A percentile compares a stretch with the other conserved stretches of the same genome.
phyloP scores from a whole-genome alignment of 2,797 vertebrate species.

The Arctocebus calabarensis region DNA sequence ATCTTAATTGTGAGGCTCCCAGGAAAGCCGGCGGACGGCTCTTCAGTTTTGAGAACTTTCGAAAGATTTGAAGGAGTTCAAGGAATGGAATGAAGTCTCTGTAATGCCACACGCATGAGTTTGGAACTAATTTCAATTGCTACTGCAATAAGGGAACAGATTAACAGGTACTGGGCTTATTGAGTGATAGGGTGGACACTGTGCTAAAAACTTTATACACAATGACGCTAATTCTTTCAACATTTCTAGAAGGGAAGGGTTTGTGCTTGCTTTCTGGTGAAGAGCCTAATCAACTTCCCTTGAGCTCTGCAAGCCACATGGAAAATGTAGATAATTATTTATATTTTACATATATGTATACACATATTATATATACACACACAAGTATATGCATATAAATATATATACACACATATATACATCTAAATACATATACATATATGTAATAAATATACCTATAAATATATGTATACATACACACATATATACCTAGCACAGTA shows the following conservation, averaged over 20 bases:
- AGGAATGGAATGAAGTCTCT: not conserved
- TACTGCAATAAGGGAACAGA: not conserved
- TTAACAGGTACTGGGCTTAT: not conserved
- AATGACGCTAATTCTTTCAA: not conserved
- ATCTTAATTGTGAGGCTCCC: constrained; percentile 17
- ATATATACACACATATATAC: no score
- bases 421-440: no score
- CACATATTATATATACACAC: no score
- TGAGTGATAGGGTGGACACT: not conserved
- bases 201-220: not conserved
- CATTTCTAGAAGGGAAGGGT: not conserved
- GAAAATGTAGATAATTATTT: not conserved
- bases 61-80: not conserved
- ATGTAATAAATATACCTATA: no score
- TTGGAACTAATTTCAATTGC: not conserved
- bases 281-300: not conserved
- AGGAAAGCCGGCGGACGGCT: constrained; percentile 37
- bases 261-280: not conserved
- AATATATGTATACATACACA: no score
- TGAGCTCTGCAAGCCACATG: not conserved
- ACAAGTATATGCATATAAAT: no score
- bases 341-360: no score
- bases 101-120: not conserved
- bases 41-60: constrained; percentile 47
- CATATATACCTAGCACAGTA: not conserved